These are phyloP conservation scores for Phocoena phocoena DNA, from an alignment of 2,113 vertebrate species.

Conservation along the genomic window DNA sequence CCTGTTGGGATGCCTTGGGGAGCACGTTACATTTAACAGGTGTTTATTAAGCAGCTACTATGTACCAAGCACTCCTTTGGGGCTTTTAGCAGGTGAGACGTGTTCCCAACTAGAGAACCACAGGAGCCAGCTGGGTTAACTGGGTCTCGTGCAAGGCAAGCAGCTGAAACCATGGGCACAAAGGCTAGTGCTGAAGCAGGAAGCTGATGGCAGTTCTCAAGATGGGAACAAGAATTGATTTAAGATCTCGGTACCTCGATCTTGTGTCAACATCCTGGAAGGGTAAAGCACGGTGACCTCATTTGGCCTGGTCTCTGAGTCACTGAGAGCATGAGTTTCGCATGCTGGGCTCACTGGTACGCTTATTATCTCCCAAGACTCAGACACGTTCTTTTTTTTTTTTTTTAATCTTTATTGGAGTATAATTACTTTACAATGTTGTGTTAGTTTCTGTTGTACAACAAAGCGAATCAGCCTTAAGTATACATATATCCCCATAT, in stretches of 20 bases:
- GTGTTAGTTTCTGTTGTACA: too few relatives aligned
- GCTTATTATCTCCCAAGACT: neutral
- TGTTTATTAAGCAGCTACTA: neutral
- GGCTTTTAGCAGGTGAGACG: neutral
- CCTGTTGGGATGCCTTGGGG: neutral
- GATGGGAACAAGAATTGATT: neutral
- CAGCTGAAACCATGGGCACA: fast-evolving
- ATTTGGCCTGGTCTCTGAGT: neutral
- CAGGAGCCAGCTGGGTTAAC: neutral
- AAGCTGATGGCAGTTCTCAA: neutral
- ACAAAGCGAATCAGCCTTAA: too few relatives aligned
- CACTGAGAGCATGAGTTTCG: neutral
- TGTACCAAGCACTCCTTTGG: neutral
- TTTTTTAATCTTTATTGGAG: too few relatives aligned
- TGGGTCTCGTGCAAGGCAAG: neutral
- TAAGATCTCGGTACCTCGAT: neutral
- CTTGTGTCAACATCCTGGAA: neutral
- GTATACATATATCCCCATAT: too few relatives aligned
- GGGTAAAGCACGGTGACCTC: neutral
- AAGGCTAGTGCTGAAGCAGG: neutral
- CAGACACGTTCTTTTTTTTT: neutral
- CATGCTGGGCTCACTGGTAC: too few relatives aligned
- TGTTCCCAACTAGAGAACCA: neutral
- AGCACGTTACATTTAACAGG: neutral
- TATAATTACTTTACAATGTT: too few relatives aligned